Base-by-base conservation (phyloP, 2,888 invertebrate species). In the Clistopyga incitator region DNA sequence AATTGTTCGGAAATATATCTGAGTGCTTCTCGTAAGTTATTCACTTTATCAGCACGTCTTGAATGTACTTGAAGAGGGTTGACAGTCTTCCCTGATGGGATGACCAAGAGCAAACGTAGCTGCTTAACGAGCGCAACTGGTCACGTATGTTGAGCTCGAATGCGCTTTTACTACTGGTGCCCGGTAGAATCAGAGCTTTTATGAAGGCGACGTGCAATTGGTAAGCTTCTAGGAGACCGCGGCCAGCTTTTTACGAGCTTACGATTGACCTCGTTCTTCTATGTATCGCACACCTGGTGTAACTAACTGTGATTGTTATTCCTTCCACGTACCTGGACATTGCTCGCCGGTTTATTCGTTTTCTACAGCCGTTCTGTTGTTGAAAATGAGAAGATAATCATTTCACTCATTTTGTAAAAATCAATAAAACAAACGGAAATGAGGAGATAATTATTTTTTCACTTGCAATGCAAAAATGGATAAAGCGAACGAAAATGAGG, bases 101-200 rank as follows among this genome's bases (percentile, higher is more conserved):
- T 6, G 45, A 25, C 18, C n/a, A 25, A 45, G 23, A 71, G 68
- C 11, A 34, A 34, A 15, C 25, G 20, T 38, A 56, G 56, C 4
- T 15, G 25, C n/a, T 38, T n/a, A 25, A 54, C 42, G 65, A 56
- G 54, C 18, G 76, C 34, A 54, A 65, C 23, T 65, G 65, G 23
- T 56, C 56, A 56, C 71, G 56, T 56, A 70, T 54, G 15, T 23
- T 42, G 65, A 65, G 23, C 45, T 11, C 38, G 29, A 38, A 29
- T 64, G 47, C 15, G 38, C 64, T 52, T 75, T 75, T 75, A 52
- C 10, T 52, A 65, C 52, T 20, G 20, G 23, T 65, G 8, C 23
- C 25, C 38, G 2, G 29, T 65, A 42, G 42, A 65, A 65, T 76
- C 76, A 56, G 29, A 54, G 52, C 76, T 23, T 67, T 76, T 38